Evolutionary conservation across 2,113 vertebrate genomes (phyloP).

Genomic region (Haemorhous mexicanus): DNA sequence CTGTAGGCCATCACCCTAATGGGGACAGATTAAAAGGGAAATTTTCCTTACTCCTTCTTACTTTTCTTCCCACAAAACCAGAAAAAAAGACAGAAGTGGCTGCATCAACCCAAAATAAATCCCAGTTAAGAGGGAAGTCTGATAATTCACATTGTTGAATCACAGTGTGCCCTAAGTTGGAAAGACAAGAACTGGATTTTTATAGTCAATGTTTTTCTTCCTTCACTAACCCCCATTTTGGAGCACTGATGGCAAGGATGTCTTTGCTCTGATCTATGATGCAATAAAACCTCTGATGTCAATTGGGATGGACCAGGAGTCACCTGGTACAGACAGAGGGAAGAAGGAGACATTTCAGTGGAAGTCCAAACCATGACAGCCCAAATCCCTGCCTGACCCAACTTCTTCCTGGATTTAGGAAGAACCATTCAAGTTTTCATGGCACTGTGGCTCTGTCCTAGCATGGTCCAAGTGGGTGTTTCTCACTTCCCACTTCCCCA

Average conservation of each 20-base stretch:
- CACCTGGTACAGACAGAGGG: not conserved
- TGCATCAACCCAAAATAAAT: not conserved
- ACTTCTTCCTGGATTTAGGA: not conserved
- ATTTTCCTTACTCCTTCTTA: not conserved
- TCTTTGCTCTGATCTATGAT: not conserved
- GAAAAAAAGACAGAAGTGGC: not conserved
- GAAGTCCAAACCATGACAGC: not conserved
- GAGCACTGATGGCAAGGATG: not conserved
- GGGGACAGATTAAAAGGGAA: not conserved
- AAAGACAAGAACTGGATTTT: not conserved
- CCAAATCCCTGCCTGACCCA: not conserved
- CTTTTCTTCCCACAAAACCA: not conserved
- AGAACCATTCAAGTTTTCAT: not conserved
- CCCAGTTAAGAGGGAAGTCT: not conserved
- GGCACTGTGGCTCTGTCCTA: not conserved
- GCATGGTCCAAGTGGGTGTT: not conserved
- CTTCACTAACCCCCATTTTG: not conserved
- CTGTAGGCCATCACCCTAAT: not conserved
- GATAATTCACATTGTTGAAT: fast-evolving
- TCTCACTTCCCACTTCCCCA: not conserved
- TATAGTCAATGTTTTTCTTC: not conserved
- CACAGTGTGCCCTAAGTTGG: fast-evolving
- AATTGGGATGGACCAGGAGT: not conserved
- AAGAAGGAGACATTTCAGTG: not conserved
- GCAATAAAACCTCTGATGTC: not conserved